Percentiles rank a stretch among this genome's conserved stretches.
These are phyloP conservation scores for Parauchenoglanis punctatus DNA, from an alignment of 2,797 vertebrate species.

Conservation along the genomic window DNA sequence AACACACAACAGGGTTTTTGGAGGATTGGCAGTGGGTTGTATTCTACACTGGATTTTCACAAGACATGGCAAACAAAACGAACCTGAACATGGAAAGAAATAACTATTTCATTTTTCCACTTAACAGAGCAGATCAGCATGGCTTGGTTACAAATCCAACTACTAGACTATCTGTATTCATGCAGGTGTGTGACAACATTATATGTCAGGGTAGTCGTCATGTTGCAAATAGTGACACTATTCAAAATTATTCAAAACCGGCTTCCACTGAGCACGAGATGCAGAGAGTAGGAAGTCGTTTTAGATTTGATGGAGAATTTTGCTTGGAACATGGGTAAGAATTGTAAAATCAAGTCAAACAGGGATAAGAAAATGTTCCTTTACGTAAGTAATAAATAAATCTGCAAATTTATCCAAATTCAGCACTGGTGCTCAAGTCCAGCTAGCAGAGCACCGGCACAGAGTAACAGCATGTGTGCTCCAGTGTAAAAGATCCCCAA, in stretches of 20 bases:
- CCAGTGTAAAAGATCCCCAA: neutral
- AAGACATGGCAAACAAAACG: neutral
- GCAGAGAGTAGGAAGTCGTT: neutral
- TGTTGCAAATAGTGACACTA: neutral
- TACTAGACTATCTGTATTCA: neutral
- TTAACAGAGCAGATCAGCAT: neutral
- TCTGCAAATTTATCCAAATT: neutral
- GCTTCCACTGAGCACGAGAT: neutral
- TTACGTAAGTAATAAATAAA: neutral
- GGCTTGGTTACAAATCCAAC: neutral
- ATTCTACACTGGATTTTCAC: neutral
- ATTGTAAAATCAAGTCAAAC: neutral
- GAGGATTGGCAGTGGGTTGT: neutral
- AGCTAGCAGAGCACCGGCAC: neutral
- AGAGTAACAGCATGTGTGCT: neutral
- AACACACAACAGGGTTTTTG: neutral
- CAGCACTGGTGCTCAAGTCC: neutral
- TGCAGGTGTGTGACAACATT: neutral
- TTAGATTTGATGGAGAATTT: neutral
- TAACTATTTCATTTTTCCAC: neutral
- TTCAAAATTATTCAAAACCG: neutral
- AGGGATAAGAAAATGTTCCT: neutral
- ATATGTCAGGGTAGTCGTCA: neutral
- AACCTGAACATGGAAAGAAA: neutral
- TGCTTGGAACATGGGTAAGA: neutral